Conservation (phyloP, 2,888 invertebrate species). For the Diarsia brunnea region DNA sequence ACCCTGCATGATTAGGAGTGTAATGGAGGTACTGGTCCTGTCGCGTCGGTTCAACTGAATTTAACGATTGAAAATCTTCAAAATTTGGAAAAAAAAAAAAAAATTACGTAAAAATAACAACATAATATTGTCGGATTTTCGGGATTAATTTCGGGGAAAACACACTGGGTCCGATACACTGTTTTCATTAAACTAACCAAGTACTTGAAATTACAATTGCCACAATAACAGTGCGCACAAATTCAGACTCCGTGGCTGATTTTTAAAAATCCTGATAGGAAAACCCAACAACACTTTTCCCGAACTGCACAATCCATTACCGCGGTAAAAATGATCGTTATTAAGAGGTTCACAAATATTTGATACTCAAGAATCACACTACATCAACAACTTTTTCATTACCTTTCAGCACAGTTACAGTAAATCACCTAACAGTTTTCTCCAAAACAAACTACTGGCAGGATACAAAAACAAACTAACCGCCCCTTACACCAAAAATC, state of each 20-base stretch:
- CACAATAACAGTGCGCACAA: neutral
- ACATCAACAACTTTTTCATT: too few species aligned
- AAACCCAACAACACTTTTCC: neutral
- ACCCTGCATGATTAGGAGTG: conserved; percentile 14
- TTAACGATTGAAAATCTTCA: neutral
- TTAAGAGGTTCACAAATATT: neutral
- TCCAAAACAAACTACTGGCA: neutral
- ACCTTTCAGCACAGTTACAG: neutral
- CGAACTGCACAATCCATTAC: neutral
- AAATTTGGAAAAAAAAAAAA: too few species aligned
- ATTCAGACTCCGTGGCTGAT: neutral
- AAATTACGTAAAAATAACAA: too few species aligned
- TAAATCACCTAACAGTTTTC: neutral
- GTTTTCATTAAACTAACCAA: too few species aligned
- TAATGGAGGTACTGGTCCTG: neutral
- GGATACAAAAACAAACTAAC: conserved; percentile 13
- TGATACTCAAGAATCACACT: neutral
- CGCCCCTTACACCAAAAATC: conserved; percentile 31
- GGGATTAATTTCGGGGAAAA: too few species aligned
- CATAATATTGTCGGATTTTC: too few species aligned
- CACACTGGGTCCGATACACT: too few species aligned
- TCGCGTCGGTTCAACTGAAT: neutral
- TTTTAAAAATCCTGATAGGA: neutral
- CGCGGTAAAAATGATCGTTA: neutral
- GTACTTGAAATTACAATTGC: too few species aligned